Evolutionary conservation across 2,113 vertebrate species (phyloP), one percentile per base, ranked within the genome.

Genomic region (Prolemur simus): DNA sequence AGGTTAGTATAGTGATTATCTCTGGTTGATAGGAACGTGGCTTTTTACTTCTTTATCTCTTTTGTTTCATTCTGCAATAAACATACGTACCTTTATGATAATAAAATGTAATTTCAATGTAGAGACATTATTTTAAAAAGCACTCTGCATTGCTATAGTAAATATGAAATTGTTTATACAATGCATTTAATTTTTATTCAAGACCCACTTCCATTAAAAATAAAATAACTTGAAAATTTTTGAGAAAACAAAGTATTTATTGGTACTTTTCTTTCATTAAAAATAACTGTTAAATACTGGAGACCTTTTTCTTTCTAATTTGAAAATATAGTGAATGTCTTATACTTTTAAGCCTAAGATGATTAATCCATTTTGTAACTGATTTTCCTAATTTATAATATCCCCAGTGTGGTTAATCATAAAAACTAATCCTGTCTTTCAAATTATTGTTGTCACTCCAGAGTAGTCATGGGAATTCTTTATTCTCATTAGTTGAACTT

Each of bases 401-500:
- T 78, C 15, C 23, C 49, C 29, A 39, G 45, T 49, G n/a, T 86
- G 12, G 56, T 56, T 64, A 85, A 74, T 73, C 13, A 71, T 86
- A 78, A 69, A 81, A 91, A 63, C 42, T 5, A 86, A 80, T 63
- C 6, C 0, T 49, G 5, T 66, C 71, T 95, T 95, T 94, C 47
- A 45, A 84, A 47, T 95, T 89, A 63, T 49, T 89, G 3, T 76
- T 91, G 6, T 93, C 37, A 34, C 32, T 83, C 49, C 54, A 54
- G 18, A n/a, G 20, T 73, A 37, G 32, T 92, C 47, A 89, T 1
- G 45, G 58, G 45, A 88, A 18, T 21, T 15, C 45, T 85, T 80
- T 81, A 47, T 97, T 83, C 47, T 95, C 85, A 83, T 94, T 95
- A 94, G 10, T 56, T 74, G 42, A 93, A 2, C 18, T 74, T 78